Evolutionary conservation across 2,888 invertebrate species (phyloP).

Genomic region (Leucozona laternaria): DNA sequence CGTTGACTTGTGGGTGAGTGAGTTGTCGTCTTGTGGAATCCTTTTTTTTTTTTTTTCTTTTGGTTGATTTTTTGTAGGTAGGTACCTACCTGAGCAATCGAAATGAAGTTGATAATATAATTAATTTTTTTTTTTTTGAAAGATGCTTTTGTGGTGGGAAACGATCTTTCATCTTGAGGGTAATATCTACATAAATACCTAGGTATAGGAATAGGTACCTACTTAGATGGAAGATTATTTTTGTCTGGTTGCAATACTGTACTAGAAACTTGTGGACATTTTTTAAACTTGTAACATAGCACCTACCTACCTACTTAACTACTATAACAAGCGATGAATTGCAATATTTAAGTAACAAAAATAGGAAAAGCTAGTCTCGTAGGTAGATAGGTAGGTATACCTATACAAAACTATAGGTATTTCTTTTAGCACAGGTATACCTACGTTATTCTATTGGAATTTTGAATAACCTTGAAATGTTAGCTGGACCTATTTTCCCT

Average conservation of each 20-base stretch:
- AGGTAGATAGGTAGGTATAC: too few relatives aligned
- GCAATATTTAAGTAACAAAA: too few relatives aligned
- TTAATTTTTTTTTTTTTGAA: slow-evolving; percentile 8
- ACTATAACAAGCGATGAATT: too few relatives aligned
- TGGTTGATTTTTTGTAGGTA: slow-evolving; percentile 24
- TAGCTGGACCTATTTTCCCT: too few relatives aligned
- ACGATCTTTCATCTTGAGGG: not conserved
- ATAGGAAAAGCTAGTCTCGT: too few relatives aligned
- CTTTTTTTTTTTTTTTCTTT: slow-evolving; percentile 15
- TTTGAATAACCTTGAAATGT: too few relatives aligned
- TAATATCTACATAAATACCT: too few relatives aligned
- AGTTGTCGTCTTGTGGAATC: slow-evolving; percentile 39
- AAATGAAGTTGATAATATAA: slow-evolving; percentile 37
- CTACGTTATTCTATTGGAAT: too few relatives aligned
- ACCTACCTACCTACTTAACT: too few relatives aligned
- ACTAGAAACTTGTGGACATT: not conserved
- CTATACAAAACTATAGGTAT: too few relatives aligned
- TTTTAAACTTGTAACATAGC: not conserved
- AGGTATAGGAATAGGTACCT: not conserved
- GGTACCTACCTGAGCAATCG: slow-evolving; percentile 52
- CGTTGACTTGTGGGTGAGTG: slow-evolving; percentile 49
- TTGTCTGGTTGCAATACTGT: not conserved
- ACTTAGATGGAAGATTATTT: not conserved
- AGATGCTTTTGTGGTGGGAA: not conserved
- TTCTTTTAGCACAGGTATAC: too few relatives aligned